Conservation (phyloP, 2,888 invertebrate species). For the Eristalis arbustorum region DNA sequence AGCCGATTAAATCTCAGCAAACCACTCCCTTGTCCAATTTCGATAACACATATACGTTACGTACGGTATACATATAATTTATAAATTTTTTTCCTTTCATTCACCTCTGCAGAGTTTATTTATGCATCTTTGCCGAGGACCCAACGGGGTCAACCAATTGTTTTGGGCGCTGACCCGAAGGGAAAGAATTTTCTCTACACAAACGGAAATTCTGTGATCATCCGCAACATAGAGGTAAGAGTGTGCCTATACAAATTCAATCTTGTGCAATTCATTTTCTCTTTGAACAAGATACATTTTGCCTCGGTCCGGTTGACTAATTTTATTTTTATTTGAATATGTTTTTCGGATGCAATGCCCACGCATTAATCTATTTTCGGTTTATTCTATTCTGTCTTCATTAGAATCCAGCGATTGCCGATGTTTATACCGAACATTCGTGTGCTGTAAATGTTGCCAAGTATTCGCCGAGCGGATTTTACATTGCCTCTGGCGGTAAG, state of each 20-base stretch:
- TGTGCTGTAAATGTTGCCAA: constrained; percentile 97
- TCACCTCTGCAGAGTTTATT: constrained; percentile 86
- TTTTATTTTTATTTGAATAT: constrained; percentile 51
- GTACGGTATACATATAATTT: not conserved
- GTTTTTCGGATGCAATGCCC: constrained; percentile 50
- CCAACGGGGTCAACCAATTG: constrained; percentile 95
- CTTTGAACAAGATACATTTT: constrained; percentile 48
- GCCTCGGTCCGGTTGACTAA: constrained; percentile 5
- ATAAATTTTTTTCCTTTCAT: constrained; percentile 53
- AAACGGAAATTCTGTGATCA: constrained; percentile 98
- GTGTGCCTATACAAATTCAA: constrained; percentile 23
- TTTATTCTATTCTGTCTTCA: constrained; percentile 36
- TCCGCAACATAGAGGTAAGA: constrained; percentile 94
- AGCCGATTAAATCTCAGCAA: constrained; percentile 19
- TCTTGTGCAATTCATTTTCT: constrained; percentile 28
- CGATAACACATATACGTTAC: constrained; percentile 14
- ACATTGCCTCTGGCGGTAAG: constrained; percentile 98
- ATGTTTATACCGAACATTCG: constrained; percentile 98
- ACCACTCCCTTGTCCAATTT: constrained; percentile 62
- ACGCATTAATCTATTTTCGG: constrained; percentile 69
- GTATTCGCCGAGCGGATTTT: constrained; percentile 98
- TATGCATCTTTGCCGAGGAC: constrained; percentile 97
- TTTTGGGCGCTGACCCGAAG: constrained; percentile 97
- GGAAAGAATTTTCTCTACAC: constrained; percentile 98
- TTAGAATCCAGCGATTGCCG: constrained; percentile 94